Evolutionary conservation across 2,797 vertebrate species (phyloP), one percentile per base, ranked within the genome.

Genomic region (Sebastes glaucus): DNA sequence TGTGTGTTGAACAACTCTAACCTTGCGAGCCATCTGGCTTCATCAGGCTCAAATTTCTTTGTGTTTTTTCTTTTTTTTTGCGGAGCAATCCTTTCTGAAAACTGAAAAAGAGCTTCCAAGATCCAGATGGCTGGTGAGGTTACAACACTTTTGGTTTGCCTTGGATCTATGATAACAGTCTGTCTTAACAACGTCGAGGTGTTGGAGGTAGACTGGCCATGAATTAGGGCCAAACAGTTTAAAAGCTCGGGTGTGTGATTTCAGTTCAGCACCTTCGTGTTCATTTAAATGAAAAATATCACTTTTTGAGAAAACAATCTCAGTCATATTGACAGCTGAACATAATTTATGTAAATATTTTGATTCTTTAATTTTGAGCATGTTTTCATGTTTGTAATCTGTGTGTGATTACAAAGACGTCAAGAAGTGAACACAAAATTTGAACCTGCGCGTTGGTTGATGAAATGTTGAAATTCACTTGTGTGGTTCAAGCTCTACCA

Each of bases 1-100:
- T 77, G 80, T 0, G 80, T 88, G 88, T 89, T 77, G 71, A 83
- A 80, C 84, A 87, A 68, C 80, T 84, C 81, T 89, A 89, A 91
- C 91, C 89, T 91, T 87, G 88, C 65, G 84, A 91, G 88, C 87
- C 91, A 92, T 92, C 92, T 93, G 92, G 81, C 76, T 92, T 78
- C 82, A 77, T 85, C 84, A 79, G 79, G 85, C 88, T 92, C 84
- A 80, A 49, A 88, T 92, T 91, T 90, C 78, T 13, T 28, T n/a
- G 27, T 56, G 75, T 60, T 53, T 63, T 60, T 32, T 16, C 46
- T 32, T 5, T 33, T 22, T 64, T 32, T 10, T 13, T 35, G 27
- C 23, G 27, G 59, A 71, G 62, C 35, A 71, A 53, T 84, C 68
- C 70, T 63, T 71, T 90, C 78, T 68, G 72, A 62, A 70, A 71